Evolutionary conservation across 2,797 vertebrate species (phyloP).

Genomic region (Microctenopoma lineatum): DNA sequence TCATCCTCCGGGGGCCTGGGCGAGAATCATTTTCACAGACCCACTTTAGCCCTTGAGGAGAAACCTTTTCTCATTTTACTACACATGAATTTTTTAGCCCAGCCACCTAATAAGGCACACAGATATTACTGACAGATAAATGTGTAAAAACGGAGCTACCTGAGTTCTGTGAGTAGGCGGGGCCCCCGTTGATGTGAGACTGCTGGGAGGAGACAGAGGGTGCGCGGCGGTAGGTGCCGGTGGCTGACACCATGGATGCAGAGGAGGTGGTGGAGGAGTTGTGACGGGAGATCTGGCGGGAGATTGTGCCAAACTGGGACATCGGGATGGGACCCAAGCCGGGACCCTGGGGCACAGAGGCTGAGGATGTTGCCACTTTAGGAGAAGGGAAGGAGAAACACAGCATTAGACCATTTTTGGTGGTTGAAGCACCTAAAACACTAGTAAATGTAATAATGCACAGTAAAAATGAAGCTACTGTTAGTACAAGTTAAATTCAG

Average conservation of each 20-base stretch:
- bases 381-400: neutral
- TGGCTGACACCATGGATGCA: conserved; percentile 96
- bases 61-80: no score
- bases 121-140: neutral
- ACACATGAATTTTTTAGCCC: neutral
- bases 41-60: conserved; percentile 4
- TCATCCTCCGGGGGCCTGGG: conserved; percentile 1
- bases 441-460: neutral
- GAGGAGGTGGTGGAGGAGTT: conserved; percentile 96
- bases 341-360: conserved; percentile 85
- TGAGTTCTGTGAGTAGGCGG: conserved; percentile 93
- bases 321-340: conserved; percentile 95
- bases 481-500: neutral
- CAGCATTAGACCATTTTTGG: neutral
- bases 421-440: neutral
- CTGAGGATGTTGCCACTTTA: conserved; percentile 63
- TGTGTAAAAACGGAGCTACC: conserved; percentile 75
- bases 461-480: conserved; percentile 12
- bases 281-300: conserved; percentile 98
- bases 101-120: neutral
- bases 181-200: conserved; percentile 97
- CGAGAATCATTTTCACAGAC: conserved; percentile 6
- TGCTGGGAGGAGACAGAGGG: conserved; percentile 96
- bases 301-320: conserved; percentile 99
- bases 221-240: conserved; percentile 96